Evolutionary conservation across 2,797 vertebrate species (phyloP), one percentile per base, ranked within the genome.

Genomic region (Siniperca obscura): DNA sequence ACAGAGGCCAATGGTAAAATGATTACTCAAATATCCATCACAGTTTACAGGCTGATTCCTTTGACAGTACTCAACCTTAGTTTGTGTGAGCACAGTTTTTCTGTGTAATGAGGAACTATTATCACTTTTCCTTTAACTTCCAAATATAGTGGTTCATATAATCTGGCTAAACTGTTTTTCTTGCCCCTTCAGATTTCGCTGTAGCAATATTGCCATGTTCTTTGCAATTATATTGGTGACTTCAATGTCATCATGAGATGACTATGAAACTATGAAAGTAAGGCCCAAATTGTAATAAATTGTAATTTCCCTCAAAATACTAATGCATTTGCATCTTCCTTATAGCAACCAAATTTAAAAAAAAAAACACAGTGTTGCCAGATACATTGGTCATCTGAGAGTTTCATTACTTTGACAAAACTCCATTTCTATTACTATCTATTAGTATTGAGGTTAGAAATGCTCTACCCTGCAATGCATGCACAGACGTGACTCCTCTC

Each of bases 401-500:
- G 42, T 53, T 74, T 71, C 40, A 67, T 67, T 78, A 25, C 55
- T 81, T 74, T 64, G 60, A 76, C 72, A 59, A 81, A 62, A 60
- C 40, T 71, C 48, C 64, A 72, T 83, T 78, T 79, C 10, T 42
- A 68, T 40, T 40, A 30, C 27, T 30, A 30, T 30, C 9, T 40
- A 40, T 40, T 40, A 72, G 55, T 44, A n/a, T 9, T 72, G 38
- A 67, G 61, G 42, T 80, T 80, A 74, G 59, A 75, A 75, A 70
- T 17, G 1, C 2, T 70, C 22, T 36, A 19, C 25, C 68, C 55
- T 69, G 76, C 69, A n/a, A 62, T 73, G 57, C 84, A 61, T 81
- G 74, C 38, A 77, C 72, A 76, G 81, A 46, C 86, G 19, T 78
- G 70, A 86, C 82, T 86, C 48, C 66, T 40, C 70, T 86, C 50